Conservation (phyloP, 1,140 invertebrate genomes). For the Drosophila persimilis region DNA sequence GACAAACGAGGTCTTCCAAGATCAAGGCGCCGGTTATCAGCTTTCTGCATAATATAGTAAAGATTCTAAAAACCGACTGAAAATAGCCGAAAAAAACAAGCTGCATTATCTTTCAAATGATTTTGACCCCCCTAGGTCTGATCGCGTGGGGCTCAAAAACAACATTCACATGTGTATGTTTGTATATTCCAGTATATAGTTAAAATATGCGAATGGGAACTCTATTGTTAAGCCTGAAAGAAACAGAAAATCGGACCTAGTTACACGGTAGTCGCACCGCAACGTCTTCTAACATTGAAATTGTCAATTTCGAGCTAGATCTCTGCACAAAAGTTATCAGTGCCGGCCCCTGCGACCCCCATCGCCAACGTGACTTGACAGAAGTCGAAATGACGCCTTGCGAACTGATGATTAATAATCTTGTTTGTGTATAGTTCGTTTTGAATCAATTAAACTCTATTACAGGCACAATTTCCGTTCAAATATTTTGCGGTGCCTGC, state of each 20-base stretch:
- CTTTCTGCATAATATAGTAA: slow-evolving; percentile 52
- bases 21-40: slow-evolving; percentile 70
- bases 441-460: slow-evolving; percentile 42
- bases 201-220: too few species aligned
- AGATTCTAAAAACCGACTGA: slow-evolving; percentile 44
- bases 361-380: slow-evolving; percentile 37
- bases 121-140: slow-evolving; percentile 56
- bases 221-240: too few species aligned
- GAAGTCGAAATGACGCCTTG: slow-evolving; percentile 4
- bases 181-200: too few species aligned
- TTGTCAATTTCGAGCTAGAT: slow-evolving; percentile 5
- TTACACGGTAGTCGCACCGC: too few species aligned
- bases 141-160: slow-evolving; percentile 37
- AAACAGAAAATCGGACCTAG: too few species aligned
- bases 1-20: slow-evolving; percentile 72
- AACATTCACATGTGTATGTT: slow-evolving; percentile 6
- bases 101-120: slow-evolving; percentile 63
- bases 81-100: slow-evolving; percentile 59
- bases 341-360: slow-evolving; percentile 7
- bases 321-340: slow-evolving; percentile 45
- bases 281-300: too few species aligned
- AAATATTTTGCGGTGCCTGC: slow-evolving; percentile 1
- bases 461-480: slow-evolving; percentile 44
- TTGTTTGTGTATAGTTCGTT: slow-evolving; percentile 20
- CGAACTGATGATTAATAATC: slow-evolving; percentile 21